These are phyloP conservation scores for Nannobrachium achirus DNA, from an alignment of 2,113 vertebrate genomes.

Conservation along the genomic window DNA sequence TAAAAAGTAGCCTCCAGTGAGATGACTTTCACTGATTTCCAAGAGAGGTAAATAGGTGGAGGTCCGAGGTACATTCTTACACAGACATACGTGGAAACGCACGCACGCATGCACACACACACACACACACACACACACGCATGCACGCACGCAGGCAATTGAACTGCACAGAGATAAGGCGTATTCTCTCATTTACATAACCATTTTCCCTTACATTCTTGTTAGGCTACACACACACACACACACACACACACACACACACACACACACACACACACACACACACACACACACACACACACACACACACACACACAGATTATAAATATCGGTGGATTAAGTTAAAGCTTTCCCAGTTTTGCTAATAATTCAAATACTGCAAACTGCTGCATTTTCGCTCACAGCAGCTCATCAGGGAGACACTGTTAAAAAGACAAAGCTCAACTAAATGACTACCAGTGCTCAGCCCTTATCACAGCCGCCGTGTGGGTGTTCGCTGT, in stretches of 20 bases:
- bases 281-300: constrained; percentile 18
- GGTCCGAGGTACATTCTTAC: background rate
- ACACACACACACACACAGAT: constrained; percentile 41
- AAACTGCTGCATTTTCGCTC: constrained; percentile 54
- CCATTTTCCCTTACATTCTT: constrained; percentile 29
- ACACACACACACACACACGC: constrained; percentile 10
- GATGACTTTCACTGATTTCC: background rate
- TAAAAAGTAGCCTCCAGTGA: constrained; percentile 21
- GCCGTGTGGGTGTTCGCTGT: background rate
- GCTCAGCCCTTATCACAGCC: constrained; percentile 56
- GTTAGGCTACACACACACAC: constrained; percentile 27
- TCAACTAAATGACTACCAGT: constrained; percentile 66
- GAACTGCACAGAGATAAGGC: constrained; percentile 23
- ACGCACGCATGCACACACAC: constrained; percentile 1
- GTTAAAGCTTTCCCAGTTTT: constrained; percentile 54
- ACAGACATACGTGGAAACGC: constrained; percentile 1
- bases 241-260: background rate
- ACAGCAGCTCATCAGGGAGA: constrained; percentile 56
- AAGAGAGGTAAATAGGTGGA: no score
- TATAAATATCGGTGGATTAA: constrained; percentile 60
- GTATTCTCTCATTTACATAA: constrained; percentile 46
- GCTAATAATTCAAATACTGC: constrained; percentile 69
- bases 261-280: constrained; percentile 18
- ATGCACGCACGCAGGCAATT: constrained; percentile 1
- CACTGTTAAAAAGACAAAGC: constrained; percentile 61